These are phyloP conservation scores for Etheostoma spectabile DNA, from an alignment of 2,113 vertebrate species.

Conservation along the genomic window DNA sequence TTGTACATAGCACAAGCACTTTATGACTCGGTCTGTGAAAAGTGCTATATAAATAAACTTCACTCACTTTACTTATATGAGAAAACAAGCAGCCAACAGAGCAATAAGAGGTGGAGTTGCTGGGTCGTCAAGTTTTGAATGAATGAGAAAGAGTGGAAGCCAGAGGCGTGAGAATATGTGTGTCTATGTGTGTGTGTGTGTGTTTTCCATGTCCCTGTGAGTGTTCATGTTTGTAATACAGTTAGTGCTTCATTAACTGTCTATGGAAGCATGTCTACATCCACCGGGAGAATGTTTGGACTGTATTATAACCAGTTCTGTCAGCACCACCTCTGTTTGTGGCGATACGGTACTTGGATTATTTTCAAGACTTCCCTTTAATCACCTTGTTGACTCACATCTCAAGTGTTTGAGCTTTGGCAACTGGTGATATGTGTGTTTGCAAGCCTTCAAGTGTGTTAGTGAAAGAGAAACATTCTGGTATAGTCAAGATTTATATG, in stretches of 20 bases:
- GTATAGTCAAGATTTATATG: constrained; percentile 4
- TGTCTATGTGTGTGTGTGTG: constrained; percentile 4
- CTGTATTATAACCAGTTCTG: constrained; percentile 51
- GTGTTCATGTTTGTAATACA: constrained; percentile 57
- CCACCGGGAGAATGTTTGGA: constrained; percentile 66
- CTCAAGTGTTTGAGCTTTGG: constrained; percentile 57
- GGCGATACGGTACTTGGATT: constrained; percentile 35
- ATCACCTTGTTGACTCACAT: constrained; percentile 65
- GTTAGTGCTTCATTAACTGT: constrained; percentile 63
- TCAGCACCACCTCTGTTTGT: constrained; percentile 42
- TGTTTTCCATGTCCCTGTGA: constrained; percentile 21
- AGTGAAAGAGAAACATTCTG: constrained; percentile 24
- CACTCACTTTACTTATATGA: too few species aligned
- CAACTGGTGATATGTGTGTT: constrained; percentile 41
- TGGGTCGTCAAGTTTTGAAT: constrained; percentile 25
- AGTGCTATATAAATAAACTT: too few species aligned
- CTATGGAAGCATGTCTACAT: constrained; percentile 54
- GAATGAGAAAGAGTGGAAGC: constrained; percentile 52
- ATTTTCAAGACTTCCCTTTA: constrained; percentile 40
- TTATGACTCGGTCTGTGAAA: too few species aligned
- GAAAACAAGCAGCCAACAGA: not conserved
- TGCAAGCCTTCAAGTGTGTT: constrained; percentile 21
- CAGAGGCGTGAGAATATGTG: constrained; percentile 30
- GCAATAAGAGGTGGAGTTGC: constrained; percentile 5
- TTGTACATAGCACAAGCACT: too few species aligned